phyloP scores from a whole-genome alignment of 1,140 invertebrate genomes.

The Drosophila triauraria region DNA sequence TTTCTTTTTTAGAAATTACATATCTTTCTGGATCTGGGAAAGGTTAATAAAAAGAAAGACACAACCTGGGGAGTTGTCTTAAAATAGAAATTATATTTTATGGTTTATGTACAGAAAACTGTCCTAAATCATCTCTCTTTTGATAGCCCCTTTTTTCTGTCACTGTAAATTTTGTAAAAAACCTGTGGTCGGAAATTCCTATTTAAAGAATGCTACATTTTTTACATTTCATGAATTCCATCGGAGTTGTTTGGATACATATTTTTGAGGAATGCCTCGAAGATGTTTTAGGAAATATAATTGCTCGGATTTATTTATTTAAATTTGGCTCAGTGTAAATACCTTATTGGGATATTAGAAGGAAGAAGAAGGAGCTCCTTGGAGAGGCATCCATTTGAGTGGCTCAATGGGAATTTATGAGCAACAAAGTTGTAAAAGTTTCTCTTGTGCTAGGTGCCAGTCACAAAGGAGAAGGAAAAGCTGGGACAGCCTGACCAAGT shows the following conservation, averaged over 20 bases:
- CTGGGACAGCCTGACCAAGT: background rate
- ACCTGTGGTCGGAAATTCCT: background rate
- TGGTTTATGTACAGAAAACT: background rate
- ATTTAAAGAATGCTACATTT: background rate
- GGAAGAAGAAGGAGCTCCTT: background rate
- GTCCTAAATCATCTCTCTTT: background rate
- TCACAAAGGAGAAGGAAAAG: background rate
- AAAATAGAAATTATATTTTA: background rate
- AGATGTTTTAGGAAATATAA: too few relatives aligned
- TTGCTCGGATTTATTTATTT: background rate
- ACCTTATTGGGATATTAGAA: constrained; percentile 7
- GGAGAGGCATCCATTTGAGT: constrained; percentile 25
- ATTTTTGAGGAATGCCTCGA: too few relatives aligned
- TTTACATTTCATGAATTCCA: background rate
- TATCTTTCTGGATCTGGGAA: too few relatives aligned
- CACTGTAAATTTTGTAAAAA: constrained; percentile 2
- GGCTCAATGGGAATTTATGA: constrained; percentile 44
- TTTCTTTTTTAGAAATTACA: too few relatives aligned
- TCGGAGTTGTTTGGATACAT: too few relatives aligned
- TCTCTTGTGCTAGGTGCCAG: constrained; percentile 8
- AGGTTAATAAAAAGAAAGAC: too few relatives aligned
- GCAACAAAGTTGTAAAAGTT: constrained; percentile 27
- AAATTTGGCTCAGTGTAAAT: background rate
- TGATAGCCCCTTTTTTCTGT: constrained; percentile 1
- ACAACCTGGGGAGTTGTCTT: background rate